Evolutionary conservation across 2,888 invertebrate genomes (phyloP), one percentile per base, ranked within the genome.

Genomic region (Dexiosoma caninum): DNA sequence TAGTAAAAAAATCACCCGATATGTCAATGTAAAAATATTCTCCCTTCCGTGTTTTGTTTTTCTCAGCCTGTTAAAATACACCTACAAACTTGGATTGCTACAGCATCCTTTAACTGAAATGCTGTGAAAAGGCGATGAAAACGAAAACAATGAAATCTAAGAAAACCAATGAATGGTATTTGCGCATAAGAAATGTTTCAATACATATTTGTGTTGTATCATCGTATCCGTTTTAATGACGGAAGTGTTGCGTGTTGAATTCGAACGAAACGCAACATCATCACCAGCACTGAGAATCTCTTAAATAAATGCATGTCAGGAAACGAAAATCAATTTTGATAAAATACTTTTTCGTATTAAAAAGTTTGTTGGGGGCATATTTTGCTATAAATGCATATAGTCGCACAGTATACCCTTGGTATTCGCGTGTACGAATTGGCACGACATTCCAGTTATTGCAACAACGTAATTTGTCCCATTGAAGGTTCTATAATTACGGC

Each of bases 111-210:
- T 14, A 21, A 55, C 14, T 14, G 12, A 69, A 44, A 19, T 27
- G 2, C 40, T 7, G 30, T 6, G 19, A 42, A 5, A 57, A 1
- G 12, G n/a, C 5, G 5, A 32, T 14, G 1, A 32, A 64, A 55
- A 53, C 12, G 37, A n/a, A 53, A 30, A 35, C 35, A 27, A 6
- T n/a, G 3, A 10, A 59, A 37, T 21, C 23, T 14, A 60, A 71
- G n/a, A 51, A 59, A 44, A 40, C 40, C 0, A 37, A 49, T n/a
- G 35, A 46, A 66, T 27, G 16, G 6, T 60, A 27, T 67, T 35
- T 67, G 75, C 30, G 60, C 75, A 66, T 67, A 40, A 84, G 84
- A 87, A 86, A 85, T 85, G 85, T 87, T 85, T 85, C 84, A 85
- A 84, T 85, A 86, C 84, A 85, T 85, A 84, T 84, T 8, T 40